phyloP scores from a whole-genome alignment of 2,797 vertebrate genomes.

The Gobionotothen gibberifrons region DNA sequence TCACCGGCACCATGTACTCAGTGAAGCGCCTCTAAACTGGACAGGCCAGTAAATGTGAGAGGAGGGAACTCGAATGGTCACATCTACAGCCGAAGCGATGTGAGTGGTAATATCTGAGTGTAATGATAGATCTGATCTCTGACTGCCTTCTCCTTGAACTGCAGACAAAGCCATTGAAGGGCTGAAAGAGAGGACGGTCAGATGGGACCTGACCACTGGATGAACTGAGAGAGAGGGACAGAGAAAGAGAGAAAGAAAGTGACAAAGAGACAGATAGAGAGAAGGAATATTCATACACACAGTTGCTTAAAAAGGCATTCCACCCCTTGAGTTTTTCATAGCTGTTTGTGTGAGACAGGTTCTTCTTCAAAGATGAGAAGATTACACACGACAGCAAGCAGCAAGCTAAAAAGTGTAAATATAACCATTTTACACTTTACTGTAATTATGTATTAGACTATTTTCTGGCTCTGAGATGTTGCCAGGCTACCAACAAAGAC shows the following conservation, averaged over 20 bases:
- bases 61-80: constrained; percentile 47
- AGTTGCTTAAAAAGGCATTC: constrained; percentile 67
- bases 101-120: constrained; percentile 62
- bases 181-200: constrained; percentile 85
- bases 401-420: background rate
- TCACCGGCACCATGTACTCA: constrained; percentile 47
- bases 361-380: background rate
- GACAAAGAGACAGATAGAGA: constrained; percentile 1
- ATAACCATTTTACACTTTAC: background rate
- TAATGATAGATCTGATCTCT: constrained; percentile 82
- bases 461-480: background rate
- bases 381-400: background rate
- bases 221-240: constrained; percentile 58
- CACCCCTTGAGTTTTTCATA: constrained; percentile 11
- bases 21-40: constrained; percentile 63
- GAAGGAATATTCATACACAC: constrained; percentile 52
- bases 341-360: background rate
- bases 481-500: background rate
- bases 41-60: constrained; percentile 60
- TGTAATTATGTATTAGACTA: background rate
- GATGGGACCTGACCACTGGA: constrained; percentile 68
- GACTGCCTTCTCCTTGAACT: constrained; percentile 89
- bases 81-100: constrained; percentile 33
- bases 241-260: constrained; percentile 1
- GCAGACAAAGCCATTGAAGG: constrained; percentile 94